These are phyloP conservation scores for Ceratina japonica DNA, from an alignment of 1,140 invertebrate species.

Conservation along the genomic window DNA sequence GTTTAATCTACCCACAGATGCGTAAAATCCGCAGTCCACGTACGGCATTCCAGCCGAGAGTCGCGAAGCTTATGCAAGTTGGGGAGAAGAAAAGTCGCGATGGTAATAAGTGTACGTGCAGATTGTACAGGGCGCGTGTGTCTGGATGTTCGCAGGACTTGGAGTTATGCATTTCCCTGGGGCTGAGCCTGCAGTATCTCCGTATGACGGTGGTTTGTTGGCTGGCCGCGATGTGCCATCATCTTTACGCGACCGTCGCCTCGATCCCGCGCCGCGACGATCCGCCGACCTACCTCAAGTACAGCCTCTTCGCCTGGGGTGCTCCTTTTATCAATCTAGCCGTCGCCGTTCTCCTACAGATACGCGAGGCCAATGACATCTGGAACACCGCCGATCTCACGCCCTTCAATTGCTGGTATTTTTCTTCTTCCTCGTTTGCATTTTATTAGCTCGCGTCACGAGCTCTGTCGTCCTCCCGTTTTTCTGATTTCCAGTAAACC, in stretches of 20 bases:
- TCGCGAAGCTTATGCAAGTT: too few species aligned
- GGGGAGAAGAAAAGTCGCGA: too few species aligned
- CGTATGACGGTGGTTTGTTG: constrained; percentile 83
- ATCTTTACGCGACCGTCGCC: constrained; percentile 79
- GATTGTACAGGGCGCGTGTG: neutral
- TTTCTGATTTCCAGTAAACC: too few species aligned
- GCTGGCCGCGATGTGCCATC: constrained; percentile 83
- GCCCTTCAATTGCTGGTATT: constrained; percentile 78
- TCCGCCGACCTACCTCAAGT: constrained; percentile 77
- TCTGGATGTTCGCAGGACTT: constrained; percentile 78
- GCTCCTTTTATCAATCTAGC: constrained; percentile 74
- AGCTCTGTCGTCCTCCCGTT: neutral
- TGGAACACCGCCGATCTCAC: constrained; percentile 74
- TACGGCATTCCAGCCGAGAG: too few species aligned
- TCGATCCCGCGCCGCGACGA: constrained; percentile 75
- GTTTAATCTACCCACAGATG: too few species aligned
- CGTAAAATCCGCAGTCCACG: too few species aligned
- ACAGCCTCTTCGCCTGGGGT: constrained; percentile 80
- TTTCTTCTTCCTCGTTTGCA: neutral
- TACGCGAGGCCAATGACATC: constrained; percentile 68
- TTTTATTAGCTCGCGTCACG: neutral
- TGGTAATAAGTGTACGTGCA: neutral
- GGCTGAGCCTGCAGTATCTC: constrained; percentile 82
- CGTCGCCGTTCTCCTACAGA: constrained; percentile 70
- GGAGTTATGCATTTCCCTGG: constrained; percentile 82